These are phyloP conservation scores for Cydia strobilella DNA, from an alignment of 1,140 invertebrate genomes.

Conservation along the genomic window DNA sequence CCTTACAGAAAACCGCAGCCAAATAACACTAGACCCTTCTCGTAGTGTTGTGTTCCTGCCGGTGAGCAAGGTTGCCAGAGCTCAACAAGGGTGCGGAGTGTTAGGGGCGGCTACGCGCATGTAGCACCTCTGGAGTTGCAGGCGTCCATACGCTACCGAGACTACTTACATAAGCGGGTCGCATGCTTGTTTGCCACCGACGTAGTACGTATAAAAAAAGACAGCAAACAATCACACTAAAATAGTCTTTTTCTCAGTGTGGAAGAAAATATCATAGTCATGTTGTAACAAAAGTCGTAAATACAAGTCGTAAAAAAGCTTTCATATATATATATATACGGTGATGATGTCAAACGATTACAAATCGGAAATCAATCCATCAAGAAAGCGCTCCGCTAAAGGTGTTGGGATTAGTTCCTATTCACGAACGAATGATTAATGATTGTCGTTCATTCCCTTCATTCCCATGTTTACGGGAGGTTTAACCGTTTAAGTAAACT, in stretches of 20 bases:
- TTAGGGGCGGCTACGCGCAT: no score
- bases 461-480: conserved; percentile 18
- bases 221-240: background rate
- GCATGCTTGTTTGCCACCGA: no score
- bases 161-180: no score
- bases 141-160: no score
- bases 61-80: no score
- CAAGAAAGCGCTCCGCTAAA: conserved; percentile 16
- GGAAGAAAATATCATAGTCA: background rate
- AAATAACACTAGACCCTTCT: no score
- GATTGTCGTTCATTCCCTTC: conserved; percentile 2
- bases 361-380: conserved; percentile 25
- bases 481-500: background rate
- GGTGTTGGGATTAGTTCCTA: conserved; percentile 15
- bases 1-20: no score
- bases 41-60: no score
- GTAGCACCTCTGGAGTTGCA: no score
- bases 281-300: background rate
- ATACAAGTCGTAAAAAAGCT: background rate
- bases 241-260: background rate
- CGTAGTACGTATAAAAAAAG: no score
- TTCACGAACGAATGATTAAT: conserved; percentile 27
- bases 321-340: background rate
- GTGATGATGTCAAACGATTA: background rate
- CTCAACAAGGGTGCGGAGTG: no score